Evolutionary conservation across 1,140 invertebrate genomes (phyloP), one percentile per base, ranked within the genome.

Genomic region (Temnothorax curvispinosus): DNA sequence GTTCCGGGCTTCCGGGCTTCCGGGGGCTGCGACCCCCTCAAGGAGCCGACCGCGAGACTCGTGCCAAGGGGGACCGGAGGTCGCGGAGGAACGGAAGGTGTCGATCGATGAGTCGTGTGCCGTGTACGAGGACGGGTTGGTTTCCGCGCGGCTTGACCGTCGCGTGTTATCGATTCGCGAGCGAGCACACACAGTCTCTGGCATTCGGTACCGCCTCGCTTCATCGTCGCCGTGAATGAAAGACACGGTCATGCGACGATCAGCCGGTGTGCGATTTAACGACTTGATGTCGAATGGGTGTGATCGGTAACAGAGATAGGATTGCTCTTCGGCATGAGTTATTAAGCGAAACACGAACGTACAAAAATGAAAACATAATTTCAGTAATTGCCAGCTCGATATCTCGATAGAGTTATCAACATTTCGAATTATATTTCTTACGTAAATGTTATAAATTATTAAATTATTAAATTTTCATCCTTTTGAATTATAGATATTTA

Each of bases 141-240:
- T 80, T 88, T 89, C 87, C 74, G 58, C 47, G 62, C 54, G 71
- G 78, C 65, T 78, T 89, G 89, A 90, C 89, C 89, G 89, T 90
- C 89, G 87, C 76, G 89, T 67, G 81, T 11, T 90, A 88, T 91
- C 89, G 90, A 91, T 91, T 90, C 85, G 60, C 41, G 47, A 38
- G 18, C 41, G 35, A 27, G n/a, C 44, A 80, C 58, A 71, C 47
- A 47, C 52, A 87, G 89, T 89, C 77, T 76, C 84, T 87, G 88
- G 88, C 78, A 75, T 84, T 90, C 54, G 85, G 72, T 69, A 47
- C 62, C 69, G 71, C 56, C 69, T 89, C 65, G 52, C 60, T 65
- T 60, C 32, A 60, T 41, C 71, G 32, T 52, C 38, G 27, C 7
- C 47, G 87, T 89, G 87, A 90, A 87, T 89, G 88, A 90, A 89